Evolutionary conservation across 2,113 vertebrate genomes (phyloP).

Genomic region (Pongo abelii): DNA sequence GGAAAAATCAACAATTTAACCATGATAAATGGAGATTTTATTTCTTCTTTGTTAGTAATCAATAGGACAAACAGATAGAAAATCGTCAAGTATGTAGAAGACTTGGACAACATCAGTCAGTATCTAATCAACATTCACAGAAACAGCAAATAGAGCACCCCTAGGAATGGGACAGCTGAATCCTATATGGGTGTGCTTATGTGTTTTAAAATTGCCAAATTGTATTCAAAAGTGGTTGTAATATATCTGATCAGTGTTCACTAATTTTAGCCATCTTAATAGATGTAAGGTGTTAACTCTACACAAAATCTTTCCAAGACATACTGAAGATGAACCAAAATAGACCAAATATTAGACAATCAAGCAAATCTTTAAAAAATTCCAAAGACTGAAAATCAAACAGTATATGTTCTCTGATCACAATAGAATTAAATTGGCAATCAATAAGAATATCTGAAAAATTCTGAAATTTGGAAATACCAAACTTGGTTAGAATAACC

Average conservation of each 20-base stretch:
- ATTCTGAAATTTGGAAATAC: not conserved
- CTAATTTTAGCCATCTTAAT: too few species aligned
- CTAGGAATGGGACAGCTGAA: rapidly evolving
- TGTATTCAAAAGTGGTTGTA: not conserved
- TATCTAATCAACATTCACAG: rapidly evolving
- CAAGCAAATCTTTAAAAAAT: not conserved
- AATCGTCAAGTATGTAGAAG: rapidly evolving
- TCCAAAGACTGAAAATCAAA: not conserved
- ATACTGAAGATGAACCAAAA: not conserved
- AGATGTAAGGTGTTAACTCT: too few species aligned
- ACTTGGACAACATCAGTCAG: rapidly evolving
- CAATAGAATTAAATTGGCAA: not conserved
- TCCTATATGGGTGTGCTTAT: rapidly evolving
- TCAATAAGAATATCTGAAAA: not conserved
- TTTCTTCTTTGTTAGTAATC: rapidly evolving
- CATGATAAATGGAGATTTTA: rapidly evolving
- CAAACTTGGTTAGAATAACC: not conserved
- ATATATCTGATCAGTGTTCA: not conserved
- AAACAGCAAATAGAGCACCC: rapidly evolving
- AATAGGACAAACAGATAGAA: not conserved
- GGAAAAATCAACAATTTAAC: rapidly evolving
- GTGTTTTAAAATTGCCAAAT: not conserved
- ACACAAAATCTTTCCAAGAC: not conserved
- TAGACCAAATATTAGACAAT: not conserved
- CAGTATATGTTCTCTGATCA: not conserved